Evolutionary conservation across 2,797 vertebrate species (phyloP).

Genomic region (Crypturellus tataupa): DNA sequence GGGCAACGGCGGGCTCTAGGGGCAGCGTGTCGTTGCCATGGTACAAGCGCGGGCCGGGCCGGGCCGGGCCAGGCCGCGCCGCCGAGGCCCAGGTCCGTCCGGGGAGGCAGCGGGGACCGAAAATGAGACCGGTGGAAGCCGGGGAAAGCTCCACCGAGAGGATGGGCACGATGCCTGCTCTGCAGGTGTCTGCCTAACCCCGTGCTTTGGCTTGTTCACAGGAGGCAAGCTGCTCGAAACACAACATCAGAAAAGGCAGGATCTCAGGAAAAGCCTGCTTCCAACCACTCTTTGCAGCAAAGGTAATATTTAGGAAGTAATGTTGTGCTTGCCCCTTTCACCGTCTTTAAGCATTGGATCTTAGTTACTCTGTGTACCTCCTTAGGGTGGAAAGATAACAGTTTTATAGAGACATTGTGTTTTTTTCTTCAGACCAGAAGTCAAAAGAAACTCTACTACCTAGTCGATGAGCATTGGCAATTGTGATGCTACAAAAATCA

Average conservation of each 20-base stretch:
- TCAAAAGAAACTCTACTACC: background rate
- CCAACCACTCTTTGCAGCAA: background rate
- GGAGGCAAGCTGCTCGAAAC: background rate
- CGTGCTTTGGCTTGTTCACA: background rate
- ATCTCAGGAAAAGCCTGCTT: background rate
- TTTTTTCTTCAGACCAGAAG: background rate
- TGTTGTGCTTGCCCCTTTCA: accelerated
- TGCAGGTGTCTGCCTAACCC: background rate
- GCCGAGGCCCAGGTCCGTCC: too few relatives aligned
- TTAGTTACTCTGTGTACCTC: too few relatives aligned
- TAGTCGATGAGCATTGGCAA: accelerated
- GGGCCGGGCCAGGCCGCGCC: too few relatives aligned
- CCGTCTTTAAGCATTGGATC: accelerated
- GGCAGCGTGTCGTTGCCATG: accelerated
- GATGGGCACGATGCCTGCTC: too few relatives aligned
- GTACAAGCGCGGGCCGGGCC: background rate
- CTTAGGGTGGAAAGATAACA: too few relatives aligned
- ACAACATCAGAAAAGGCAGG: accelerated
- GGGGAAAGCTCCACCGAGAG: background rate
- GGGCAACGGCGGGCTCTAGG: conserved; percentile 8
- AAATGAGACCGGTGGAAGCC: background rate
- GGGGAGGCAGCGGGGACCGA: background rate
- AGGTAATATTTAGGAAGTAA: background rate
- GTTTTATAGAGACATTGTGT: background rate
- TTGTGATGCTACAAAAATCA: background rate